phyloP scores from a whole-genome alignment of 2,797 vertebrate genomes.

The Peromyscus attwateri region DNA sequence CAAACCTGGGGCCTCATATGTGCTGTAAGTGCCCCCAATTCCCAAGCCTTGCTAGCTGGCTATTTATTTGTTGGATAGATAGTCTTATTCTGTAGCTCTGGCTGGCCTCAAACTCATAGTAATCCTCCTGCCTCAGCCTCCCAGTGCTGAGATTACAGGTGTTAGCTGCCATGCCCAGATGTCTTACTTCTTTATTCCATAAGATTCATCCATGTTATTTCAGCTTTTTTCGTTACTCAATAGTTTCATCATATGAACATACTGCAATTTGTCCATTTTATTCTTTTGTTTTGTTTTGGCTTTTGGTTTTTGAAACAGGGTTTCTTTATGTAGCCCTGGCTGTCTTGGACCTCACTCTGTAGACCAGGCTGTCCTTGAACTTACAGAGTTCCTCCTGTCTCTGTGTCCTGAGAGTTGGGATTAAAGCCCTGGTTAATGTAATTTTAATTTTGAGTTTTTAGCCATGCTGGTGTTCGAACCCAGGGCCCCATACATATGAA shows the following conservation, averaged over 20 bases:
- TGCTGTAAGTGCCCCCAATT: neutral
- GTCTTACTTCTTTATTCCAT: conserved; percentile 38
- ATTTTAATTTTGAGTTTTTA: neutral
- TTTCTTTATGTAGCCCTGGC: neutral
- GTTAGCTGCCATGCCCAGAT: neutral
- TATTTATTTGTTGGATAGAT: too few relatives aligned
- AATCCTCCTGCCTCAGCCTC: neutral
- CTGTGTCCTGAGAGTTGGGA: neutral
- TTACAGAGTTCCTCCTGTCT: neutral
- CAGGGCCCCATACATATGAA: neutral
- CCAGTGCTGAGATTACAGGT: neutral
- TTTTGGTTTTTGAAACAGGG: neutral
- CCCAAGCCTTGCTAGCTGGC: too few relatives aligned
- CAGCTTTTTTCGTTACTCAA: neutral
- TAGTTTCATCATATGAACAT: neutral
- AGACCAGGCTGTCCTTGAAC: neutral
- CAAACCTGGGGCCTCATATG: neutral
- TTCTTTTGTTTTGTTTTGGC: neutral
- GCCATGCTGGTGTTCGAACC: neutral
- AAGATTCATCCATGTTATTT: neutral
- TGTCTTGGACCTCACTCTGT: neutral
- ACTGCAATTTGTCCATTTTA: neutral
- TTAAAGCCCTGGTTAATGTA: neutral
- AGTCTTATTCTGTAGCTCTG: neutral
- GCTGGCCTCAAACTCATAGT: neutral